Evolutionary conservation across 2,797 vertebrate species (phyloP), one percentile per base, ranked within the genome.

Genomic region (Betta splendens): DNA sequence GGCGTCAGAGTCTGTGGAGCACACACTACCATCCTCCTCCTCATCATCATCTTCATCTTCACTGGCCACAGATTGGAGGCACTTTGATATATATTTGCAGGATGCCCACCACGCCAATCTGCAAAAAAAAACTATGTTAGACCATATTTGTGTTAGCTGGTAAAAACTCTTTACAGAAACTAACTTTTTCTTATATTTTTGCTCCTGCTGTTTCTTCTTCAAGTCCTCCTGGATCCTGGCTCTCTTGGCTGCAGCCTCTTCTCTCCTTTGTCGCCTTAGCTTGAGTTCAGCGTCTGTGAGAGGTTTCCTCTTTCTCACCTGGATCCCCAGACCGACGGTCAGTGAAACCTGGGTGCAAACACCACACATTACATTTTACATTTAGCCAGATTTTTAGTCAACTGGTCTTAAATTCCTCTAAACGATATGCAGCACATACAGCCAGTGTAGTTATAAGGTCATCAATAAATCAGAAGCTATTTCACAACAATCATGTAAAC

Each of bases 21-120:
- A 86, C 0, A 73, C 48, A 15, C 83, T 90, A 52, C 55, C 49
- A 7, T 70, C 67, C 10, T 89, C 89, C 36, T 76, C 87, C 32
- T 91, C 86, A 3, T 94, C 93, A 0, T 89, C 85, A 2, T 91
- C 91, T 2, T 89, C 89, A 9, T 78, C 89, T 18, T 87, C 89
- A 5, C 94, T 95, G 57, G 93, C 93, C 26, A 88, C 90, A 2
- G 86, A 86, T 17, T 86, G 91, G 56, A 98, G 87, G 68, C 94
- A 93, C 29, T 39, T 73, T 6, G 96, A 95, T 11, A 67, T 91
- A 72, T 97, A 98, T 37, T 90, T 72, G 42, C 86, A 92, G 5
- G 93, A 93, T 60, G 94, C 85, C 96, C 96, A 98, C 95, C 93
- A 95, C 5, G 92, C 93, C 90, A 94, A 88, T 77, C 96, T 98